Conservation (phyloP, 2,113 vertebrate species). For the Macrotus californicus region DNA sequence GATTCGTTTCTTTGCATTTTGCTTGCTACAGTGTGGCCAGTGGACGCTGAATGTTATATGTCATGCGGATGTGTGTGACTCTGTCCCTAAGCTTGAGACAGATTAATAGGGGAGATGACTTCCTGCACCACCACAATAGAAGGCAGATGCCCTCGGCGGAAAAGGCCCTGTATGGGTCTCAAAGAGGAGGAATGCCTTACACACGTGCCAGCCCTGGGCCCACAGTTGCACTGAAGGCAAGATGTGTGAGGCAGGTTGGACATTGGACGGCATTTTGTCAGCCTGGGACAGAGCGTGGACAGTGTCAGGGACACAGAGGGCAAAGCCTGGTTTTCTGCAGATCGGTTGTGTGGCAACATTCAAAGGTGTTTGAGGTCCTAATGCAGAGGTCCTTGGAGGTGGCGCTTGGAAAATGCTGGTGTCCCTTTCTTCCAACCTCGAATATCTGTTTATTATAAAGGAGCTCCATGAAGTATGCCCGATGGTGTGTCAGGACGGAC, state of each 20-base stretch:
- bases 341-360: neutral
- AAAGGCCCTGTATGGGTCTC: neutral
- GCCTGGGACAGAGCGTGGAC: too few species aligned
- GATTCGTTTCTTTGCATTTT: neutral
- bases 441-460: neutral
- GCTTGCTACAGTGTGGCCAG: neutral
- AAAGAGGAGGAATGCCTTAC: neutral
- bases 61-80: neutral
- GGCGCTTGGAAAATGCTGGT: neutral
- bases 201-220: neutral
- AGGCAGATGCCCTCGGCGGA: neutral
- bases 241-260: neutral
- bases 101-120: neutral
- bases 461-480: too few species aligned
- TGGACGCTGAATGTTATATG: rapidly evolving
- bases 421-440: neutral
- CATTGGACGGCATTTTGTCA: neutral
- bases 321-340: neutral
- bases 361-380: neutral
- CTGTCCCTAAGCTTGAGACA: neutral
- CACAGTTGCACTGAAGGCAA: neutral
- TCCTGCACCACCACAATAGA: neutral
- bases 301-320: too few species aligned
- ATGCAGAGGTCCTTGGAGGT: neutral
- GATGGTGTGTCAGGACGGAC: too few species aligned